phyloP scores from a whole-genome alignment of 1,140 invertebrate genomes.

The Littorina saxatilis region DNA sequence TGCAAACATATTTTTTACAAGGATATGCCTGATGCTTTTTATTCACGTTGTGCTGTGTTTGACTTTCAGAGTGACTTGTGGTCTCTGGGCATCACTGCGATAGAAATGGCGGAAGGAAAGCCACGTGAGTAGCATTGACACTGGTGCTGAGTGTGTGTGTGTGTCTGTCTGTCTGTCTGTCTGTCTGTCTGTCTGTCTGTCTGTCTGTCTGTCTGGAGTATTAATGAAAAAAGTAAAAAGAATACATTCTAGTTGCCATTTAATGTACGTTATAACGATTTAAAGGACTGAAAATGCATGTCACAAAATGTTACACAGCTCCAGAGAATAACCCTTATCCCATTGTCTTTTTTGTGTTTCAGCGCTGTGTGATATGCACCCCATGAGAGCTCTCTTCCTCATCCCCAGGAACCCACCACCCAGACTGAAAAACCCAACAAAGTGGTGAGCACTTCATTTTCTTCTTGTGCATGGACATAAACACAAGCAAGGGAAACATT shows the following conservation, averaged over 20 bases:
- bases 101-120: conserved; percentile 99
- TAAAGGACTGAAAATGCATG: too few relatives aligned
- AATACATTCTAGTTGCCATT: too few relatives aligned
- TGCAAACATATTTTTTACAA: too few relatives aligned
- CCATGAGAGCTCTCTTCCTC: conserved; percentile 98
- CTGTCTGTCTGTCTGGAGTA: too few relatives aligned
- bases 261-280: too few relatives aligned
- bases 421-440: conserved; percentile 94
- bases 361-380: conserved; percentile 93
- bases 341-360: conserved; percentile 1
- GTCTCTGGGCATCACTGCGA: conserved; percentile 98
- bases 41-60: too few relatives aligned
- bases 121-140: conserved; percentile 89
- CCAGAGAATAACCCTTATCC: too few relatives aligned
- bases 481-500: too few relatives aligned
- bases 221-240: too few relatives aligned
- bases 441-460: conserved; percentile 85
- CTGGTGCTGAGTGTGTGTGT: background rate
- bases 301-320: too few relatives aligned
- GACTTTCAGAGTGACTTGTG: conserved; percentile 90
- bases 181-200: background rate
- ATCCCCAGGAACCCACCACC: conserved; percentile 99
- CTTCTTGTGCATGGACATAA: too few relatives aligned
- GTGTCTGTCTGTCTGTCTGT: background rate
- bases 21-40: too few relatives aligned